These are phyloP conservation scores for Hiodon tergisus DNA, from an alignment of 2,113 vertebrate genomes.

Conservation along the genomic window DNA sequence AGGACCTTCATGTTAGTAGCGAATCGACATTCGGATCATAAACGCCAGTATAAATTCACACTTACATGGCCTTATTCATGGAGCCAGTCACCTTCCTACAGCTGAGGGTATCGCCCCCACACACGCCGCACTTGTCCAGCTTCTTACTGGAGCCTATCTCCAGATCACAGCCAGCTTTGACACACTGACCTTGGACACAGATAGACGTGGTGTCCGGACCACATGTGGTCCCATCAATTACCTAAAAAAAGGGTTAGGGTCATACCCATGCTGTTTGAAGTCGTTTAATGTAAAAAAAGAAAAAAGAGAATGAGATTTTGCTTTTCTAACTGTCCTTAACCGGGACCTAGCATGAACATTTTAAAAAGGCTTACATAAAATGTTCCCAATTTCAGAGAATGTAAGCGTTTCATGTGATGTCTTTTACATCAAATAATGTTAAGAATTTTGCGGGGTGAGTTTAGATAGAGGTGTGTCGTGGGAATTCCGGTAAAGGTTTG, in stretches of 20 bases:
- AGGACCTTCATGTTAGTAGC: neutral
- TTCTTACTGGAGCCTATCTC: conserved; percentile 83
- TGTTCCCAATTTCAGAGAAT: no score
- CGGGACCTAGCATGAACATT: no score
- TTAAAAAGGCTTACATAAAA: no score
- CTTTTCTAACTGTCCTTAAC: no score
- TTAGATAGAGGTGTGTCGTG: no score
- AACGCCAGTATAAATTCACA: neutral
- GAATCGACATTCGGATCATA: neutral
- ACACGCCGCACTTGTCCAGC: conserved; percentile 89
- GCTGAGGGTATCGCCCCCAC: conserved; percentile 75
- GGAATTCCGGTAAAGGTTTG: no score
- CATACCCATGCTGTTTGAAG: no score
- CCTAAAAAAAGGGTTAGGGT: conserved; percentile 54
- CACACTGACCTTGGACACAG: conserved; percentile 90
- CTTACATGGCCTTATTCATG: conserved; percentile 77
- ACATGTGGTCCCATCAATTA: conserved; percentile 86
- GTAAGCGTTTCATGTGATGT: no score
- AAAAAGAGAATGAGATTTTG: no score
- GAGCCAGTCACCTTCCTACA: conserved; percentile 86
- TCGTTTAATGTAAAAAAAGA: no score
- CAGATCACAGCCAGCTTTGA: conserved; percentile 93
- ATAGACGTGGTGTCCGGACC: conserved; percentile 90
- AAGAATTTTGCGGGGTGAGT: no score
- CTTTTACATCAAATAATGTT: no score